phyloP scores from a whole-genome alignment of 1,140 invertebrate genomes.

The Hyles euphorbiae region DNA sequence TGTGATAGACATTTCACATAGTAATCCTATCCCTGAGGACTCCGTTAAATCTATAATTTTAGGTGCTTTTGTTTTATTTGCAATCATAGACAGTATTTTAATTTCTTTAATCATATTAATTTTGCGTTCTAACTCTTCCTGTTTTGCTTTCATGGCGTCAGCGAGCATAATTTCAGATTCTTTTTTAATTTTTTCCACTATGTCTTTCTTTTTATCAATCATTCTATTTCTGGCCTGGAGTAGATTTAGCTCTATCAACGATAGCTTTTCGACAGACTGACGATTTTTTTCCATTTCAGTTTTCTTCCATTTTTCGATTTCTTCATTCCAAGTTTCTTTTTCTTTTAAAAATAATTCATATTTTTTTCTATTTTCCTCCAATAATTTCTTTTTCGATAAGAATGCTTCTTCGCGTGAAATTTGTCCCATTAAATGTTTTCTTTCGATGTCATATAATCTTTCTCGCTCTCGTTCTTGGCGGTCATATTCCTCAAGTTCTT shows the following conservation, averaged over 20 bases:
- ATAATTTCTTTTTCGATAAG: conserved; percentile 69
- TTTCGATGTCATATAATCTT: conserved; percentile 71
- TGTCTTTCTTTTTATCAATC: conserved; percentile 59
- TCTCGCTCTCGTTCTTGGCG: conserved; percentile 67
- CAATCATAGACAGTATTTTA: conserved; percentile 68
- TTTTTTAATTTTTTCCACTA: conserved; percentile 59
- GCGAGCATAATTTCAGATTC: conserved; percentile 60
- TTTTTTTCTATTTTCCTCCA: conserved; percentile 70
- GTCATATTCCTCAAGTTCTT: conserved; percentile 61
- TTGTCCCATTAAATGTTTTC: conserved; percentile 75
- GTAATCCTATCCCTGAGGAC: conserved; percentile 70
- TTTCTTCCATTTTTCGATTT: conserved; percentile 71
- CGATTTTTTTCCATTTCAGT: conserved; percentile 66
- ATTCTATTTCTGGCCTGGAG: conserved; percentile 65
- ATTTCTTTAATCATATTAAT: conserved; percentile 76
- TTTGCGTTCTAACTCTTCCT: conserved; percentile 69
- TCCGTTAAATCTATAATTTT: conserved; percentile 76
- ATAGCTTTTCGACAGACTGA: conserved; percentile 62
- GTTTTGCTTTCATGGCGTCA: conserved; percentile 57
- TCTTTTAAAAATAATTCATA: conserved; percentile 70
- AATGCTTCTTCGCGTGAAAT: conserved; percentile 76
- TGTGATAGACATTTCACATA: conserved; percentile 78
- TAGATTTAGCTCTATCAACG: conserved; percentile 61
- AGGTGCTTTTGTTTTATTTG: conserved; percentile 53
- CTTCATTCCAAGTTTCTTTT: conserved; percentile 58